phyloP scores from a whole-genome alignment of 2,888 invertebrate genomes.

The Junonia oenone region DNA sequence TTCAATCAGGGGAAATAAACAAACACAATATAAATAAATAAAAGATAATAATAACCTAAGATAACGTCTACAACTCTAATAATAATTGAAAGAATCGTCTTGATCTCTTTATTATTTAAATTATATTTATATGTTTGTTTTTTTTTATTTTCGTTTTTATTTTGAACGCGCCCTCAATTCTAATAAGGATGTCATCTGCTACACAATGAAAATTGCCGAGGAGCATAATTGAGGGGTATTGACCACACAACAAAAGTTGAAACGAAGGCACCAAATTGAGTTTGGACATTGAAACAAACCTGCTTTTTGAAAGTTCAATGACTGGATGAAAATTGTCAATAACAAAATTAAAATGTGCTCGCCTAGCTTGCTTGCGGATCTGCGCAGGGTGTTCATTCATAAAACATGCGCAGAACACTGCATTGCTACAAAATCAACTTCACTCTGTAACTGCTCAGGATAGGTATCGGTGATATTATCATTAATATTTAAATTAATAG shows the following conservation, averaged over 20 bases:
- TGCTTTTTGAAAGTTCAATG: constrained; percentile 50
- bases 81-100: neutral
- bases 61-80: neutral
- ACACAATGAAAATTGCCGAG: constrained; percentile 22
- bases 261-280: constrained; percentile 10
- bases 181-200: constrained; percentile 26
- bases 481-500: constrained; percentile 46
- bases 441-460: constrained; percentile 48
- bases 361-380: constrained; percentile 42
- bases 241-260: constrained; percentile 23
- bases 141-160: neutral
- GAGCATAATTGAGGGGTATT: constrained; percentile 22
- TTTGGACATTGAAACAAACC: constrained; percentile 19
- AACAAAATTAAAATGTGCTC: constrained; percentile 56
- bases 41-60: neutral
- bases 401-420: constrained; percentile 73
- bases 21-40: neutral
- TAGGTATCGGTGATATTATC: constrained; percentile 51
- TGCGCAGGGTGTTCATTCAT: constrained; percentile 61
- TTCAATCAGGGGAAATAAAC: neutral
- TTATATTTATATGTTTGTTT: neutral
- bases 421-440: constrained; percentile 74
- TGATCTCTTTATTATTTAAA: neutral
- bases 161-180: constrained; percentile 26
- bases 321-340: constrained; percentile 61